These are phyloP conservation scores for Erpetoichthys calabaricus DNA, from an alignment of 2,797 vertebrate genomes.

Conservation along the genomic window DNA sequence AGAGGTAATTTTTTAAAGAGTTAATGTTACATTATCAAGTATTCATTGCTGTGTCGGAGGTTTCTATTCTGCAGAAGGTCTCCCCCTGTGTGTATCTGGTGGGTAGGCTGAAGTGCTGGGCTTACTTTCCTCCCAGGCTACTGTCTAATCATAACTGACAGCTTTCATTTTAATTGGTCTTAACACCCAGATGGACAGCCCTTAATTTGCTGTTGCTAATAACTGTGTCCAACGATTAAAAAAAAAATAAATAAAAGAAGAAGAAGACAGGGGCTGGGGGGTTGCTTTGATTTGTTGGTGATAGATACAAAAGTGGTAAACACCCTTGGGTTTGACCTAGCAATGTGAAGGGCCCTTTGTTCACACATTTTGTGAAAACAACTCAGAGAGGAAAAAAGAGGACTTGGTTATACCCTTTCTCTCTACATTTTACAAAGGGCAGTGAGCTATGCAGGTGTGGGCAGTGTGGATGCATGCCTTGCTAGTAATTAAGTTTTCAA, in stretches of 20 bases:
- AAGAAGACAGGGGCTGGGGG: conserved; percentile 24
- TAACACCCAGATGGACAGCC: conserved; percentile 64
- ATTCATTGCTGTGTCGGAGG: too few relatives aligned
- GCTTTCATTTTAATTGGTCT: conserved; percentile 61
- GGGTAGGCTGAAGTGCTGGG: conserved; percentile 16
- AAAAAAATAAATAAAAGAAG: conserved; percentile 34
- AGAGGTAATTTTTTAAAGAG: too few relatives aligned
- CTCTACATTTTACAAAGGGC: conserved; percentile 4
- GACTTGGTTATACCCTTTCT: conserved; percentile 11
- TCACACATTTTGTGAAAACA: conserved; percentile 53
- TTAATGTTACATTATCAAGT: too few relatives aligned
- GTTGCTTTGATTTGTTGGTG: conserved; percentile 49
- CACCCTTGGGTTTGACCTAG: conserved; percentile 47
- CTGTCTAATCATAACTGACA: conserved; percentile 57
- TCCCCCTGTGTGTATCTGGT: too few relatives aligned
- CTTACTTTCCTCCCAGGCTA: conserved; percentile 44
- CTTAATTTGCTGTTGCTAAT: conserved; percentile 60
- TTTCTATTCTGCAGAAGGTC: too few relatives aligned
- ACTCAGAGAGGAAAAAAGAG: conserved; percentile 1
- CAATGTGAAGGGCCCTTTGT: conserved; percentile 58
- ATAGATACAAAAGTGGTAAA: conserved; percentile 64
- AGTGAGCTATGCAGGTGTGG: neutral
- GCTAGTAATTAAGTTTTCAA: too few relatives aligned
- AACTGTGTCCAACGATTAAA: conserved; percentile 21
- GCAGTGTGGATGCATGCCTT: too few relatives aligned